Evolutionary conservation across 2,888 invertebrate genomes (phyloP).

Genomic region (Apotomis betuletana): DNA sequence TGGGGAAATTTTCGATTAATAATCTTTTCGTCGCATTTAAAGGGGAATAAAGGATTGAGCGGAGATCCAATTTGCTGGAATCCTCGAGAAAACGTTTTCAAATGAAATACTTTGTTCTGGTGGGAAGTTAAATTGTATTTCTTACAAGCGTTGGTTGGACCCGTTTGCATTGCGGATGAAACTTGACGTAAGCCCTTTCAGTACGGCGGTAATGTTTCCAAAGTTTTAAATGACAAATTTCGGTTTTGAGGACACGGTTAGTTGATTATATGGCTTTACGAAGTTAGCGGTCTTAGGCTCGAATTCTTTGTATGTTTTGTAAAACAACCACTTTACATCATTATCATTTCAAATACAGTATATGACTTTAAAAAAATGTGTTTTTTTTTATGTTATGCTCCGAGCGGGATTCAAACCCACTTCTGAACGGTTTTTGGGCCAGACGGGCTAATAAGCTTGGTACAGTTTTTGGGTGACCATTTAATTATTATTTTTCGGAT

Average conservation of each 20-base stretch:
- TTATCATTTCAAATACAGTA: too few species aligned
- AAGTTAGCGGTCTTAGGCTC: too few species aligned
- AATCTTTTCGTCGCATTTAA: constrained; percentile 73
- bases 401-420: too few species aligned
- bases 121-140: constrained; percentile 77
- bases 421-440: too few species aligned
- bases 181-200: constrained; percentile 63
- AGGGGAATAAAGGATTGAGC: constrained; percentile 78
- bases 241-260: too few species aligned
- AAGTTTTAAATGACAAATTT: constrained; percentile 46
- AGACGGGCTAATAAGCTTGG: too few species aligned
- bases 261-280: too few species aligned
- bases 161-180: constrained; percentile 61
- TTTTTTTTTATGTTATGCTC: too few species aligned
- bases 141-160: constrained; percentile 64
- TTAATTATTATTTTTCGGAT: too few species aligned
- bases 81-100: constrained; percentile 74
- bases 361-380: too few species aligned
- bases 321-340: neutral
- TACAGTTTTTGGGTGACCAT: too few species aligned
- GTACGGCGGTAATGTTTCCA: constrained; percentile 56
- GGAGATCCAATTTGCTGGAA: constrained; percentile 79
- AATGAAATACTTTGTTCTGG: constrained; percentile 74
- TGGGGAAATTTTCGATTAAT: constrained; percentile 76
- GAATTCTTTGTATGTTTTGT: too few species aligned